A percentile compares a stretch with the other conserved stretches of the same genome.
Conservation (phyloP, 2,888 invertebrate species). For the Corbicula japonica region DNA sequence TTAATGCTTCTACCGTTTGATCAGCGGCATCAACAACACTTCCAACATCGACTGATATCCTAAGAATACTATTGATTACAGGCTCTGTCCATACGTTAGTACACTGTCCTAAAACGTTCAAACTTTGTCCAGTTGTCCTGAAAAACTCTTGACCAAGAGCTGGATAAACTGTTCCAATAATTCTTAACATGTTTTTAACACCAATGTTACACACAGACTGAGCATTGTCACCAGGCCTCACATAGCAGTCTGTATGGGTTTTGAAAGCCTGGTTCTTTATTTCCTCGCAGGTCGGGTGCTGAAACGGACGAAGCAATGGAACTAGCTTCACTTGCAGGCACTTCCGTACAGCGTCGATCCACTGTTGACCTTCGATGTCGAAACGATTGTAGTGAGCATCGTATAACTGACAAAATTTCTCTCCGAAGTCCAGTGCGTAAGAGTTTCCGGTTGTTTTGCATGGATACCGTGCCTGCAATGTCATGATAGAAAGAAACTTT, state of each 20-base stretch:
- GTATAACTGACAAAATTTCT: conserved; percentile 54
- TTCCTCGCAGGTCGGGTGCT: conserved; percentile 21
- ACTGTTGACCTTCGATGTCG: conserved; percentile 20
- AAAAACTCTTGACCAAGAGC: no score
- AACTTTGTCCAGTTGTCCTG: no score
- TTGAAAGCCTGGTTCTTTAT: conserved; percentile 36
- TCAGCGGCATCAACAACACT: no score
- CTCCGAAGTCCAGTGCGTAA: conserved; percentile 48
- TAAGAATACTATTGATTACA: no score
- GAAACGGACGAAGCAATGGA: conserved; percentile 44
- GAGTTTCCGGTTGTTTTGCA: conserved; percentile 26
- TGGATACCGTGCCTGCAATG: conserved; percentile 38
- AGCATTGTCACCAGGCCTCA: conserved; percentile 11
- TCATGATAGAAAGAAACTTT: no score
- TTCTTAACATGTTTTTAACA: not conserved
- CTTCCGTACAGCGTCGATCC: conserved; percentile 55
- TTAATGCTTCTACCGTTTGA: no score
- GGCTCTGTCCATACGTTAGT: no score
- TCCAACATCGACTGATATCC: no score
- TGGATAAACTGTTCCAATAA: conserved; percentile 22
- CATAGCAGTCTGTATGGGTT: conserved; percentile 43
- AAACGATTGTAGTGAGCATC: conserved; percentile 25
- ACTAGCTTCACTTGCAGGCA: conserved; percentile 59
- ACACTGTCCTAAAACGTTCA: no score
- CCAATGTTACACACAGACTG: conserved; percentile 34